phyloP scores from a whole-genome alignment of 30 jellyfish, hydroid and myxozoan species.

The Turritopsis rubra region DNA sequence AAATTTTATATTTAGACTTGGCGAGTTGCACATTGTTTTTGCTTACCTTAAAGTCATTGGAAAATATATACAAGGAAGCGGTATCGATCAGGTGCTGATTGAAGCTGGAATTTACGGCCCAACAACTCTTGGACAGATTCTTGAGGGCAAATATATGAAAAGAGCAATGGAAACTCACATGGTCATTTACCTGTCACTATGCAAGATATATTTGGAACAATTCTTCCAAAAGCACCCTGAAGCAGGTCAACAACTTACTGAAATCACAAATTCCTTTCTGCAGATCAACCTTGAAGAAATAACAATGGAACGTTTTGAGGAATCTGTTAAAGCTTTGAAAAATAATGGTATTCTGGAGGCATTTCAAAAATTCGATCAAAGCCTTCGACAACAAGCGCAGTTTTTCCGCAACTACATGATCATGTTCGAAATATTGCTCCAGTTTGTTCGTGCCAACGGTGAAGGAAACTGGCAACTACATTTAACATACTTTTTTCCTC shows the following conservation, averaged over 20 bases:
- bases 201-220: background rate
- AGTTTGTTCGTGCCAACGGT: slow-evolving; percentile 31
- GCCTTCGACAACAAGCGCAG: background rate
- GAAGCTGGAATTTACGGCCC: slow-evolving; percentile 44
- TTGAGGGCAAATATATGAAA: slow-evolving; percentile 33
- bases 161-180: slow-evolving; percentile 47
- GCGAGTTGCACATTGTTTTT: slow-evolving; percentile 34
- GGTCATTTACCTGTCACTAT: slow-evolving; percentile 19
- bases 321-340: background rate
- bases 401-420: background rate
- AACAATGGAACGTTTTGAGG: background rate
- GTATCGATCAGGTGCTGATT: slow-evolving; percentile 27
- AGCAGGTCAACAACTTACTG: background rate
- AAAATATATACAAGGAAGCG: slow-evolving; percentile 45
- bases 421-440: slow-evolving; percentile 29
- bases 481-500: slow-evolving; percentile 30
- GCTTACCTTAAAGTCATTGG: slow-evolving; percentile 35
- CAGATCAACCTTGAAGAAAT: background rate
- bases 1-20: slow-evolving; percentile 30
- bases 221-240: background rate
- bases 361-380: background rate
- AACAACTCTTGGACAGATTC: slow-evolving; percentile 33
- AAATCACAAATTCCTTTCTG: background rate
- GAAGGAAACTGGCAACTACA: slow-evolving; percentile 40
- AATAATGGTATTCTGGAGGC: background rate